Evolutionary conservation across 2,113 vertebrate species (phyloP), one percentile per base, ranked within the genome.

Genomic region (Sapayoa aenigma): DNA sequence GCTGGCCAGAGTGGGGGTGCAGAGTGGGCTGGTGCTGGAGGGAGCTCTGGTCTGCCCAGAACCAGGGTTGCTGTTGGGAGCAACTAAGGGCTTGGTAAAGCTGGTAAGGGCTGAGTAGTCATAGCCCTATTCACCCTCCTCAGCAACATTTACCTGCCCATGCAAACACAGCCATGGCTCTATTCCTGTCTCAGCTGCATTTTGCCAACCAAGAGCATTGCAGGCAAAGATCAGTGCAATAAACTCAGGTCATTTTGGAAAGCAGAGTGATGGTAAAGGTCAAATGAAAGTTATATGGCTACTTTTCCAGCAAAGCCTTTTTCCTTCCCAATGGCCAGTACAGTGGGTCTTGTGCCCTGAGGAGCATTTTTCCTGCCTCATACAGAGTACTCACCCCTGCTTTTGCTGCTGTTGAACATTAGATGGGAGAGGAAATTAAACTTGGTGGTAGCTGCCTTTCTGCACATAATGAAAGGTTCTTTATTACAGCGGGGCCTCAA

Each of bases 401-500:
- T 63, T 92, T 72, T 84, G 44, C 65, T 89, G 80, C 86, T 37
- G 42, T 50, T 58, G 84, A 82, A 56, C 52, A 11, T 93, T 72
- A 94, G 69, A 77, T 69, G 15, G 72, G 55, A 88, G 47, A 90
- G 39, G 78, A 94, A 94, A 95, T 95, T 92, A 91, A 90, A 69
- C 60, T 84, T 89, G 73, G 65, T 66, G 37, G 90, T 83, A 78
- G 46, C 50, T 93, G 76, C 67, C 75, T 91, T 95, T 89, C 78
- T 66, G 39, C 67, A 62, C 27, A 58, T 90, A 95, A 69, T 85
- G 85, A 94, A 95, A 95, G 74, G 46, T 91, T 93, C 75, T 86
- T 95, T 94, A 95, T 95, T 94, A 85, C 84, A 93, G 89, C 42
- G 35, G 78, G 78, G 55, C 71, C 75, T 89, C 50, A 46, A 97